phyloP scores from a whole-genome alignment of 2,797 vertebrate genomes.

The Acomys russatus region DNA sequence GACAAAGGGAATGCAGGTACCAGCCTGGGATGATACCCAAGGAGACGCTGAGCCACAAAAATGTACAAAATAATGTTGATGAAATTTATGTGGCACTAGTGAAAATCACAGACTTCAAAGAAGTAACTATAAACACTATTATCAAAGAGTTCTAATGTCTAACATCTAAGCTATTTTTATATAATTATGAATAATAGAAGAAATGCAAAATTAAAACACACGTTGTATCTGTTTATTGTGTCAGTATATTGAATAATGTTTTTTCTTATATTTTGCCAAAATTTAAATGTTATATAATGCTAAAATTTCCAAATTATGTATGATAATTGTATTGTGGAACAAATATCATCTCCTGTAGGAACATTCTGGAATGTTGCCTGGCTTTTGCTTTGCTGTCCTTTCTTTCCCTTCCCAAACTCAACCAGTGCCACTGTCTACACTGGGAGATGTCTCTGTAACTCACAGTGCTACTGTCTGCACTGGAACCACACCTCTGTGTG shows the following conservation, averaged over 20 bases:
- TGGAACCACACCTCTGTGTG: background rate
- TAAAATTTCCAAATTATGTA: background rate
- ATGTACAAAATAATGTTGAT: background rate
- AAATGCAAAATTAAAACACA: constrained; percentile 36
- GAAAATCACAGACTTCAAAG: background rate
- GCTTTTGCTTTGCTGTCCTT: background rate
- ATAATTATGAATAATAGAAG: background rate
- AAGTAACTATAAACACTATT: background rate
- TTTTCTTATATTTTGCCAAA: background rate
- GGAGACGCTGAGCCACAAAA: background rate
- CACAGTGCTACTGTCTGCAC: background rate
- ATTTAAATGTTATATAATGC: background rate
- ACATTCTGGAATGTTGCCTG: background rate
- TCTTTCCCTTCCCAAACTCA: background rate
- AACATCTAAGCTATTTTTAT: background rate
- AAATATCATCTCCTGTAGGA: background rate
- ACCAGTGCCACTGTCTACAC: background rate
- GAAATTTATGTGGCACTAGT: background rate
- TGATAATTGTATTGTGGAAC: background rate
- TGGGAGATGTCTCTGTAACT: background rate
- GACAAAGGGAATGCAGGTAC: background rate
- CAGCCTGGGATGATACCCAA: background rate
- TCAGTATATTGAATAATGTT: background rate
- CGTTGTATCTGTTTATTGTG: background rate
- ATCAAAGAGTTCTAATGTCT: background rate